Evolutionary conservation across 1,140 invertebrate genomes (phyloP), one percentile per base, ranked within the genome.

Genomic region (Eupeodes corollae): DNA sequence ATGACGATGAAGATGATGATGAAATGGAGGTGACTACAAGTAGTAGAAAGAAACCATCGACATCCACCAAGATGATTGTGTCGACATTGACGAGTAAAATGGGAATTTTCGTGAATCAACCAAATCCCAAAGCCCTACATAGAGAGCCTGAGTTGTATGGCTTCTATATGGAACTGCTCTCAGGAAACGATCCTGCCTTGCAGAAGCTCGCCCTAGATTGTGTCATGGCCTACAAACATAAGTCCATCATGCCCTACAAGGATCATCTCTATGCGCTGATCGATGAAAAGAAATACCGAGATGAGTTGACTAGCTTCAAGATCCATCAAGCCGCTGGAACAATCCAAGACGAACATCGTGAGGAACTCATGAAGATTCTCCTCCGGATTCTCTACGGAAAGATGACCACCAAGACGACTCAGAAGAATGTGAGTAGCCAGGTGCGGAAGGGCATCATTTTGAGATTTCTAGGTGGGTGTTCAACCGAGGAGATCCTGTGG

Each of bases 371-470:
- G 48, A 85, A 88, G 1, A 74, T 92, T 41, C 69, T 96, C 9
- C 75, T 95, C 65, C 80, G 88, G 60, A 84, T 95, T 48, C 71
- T 94, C 2, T 93, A 89, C 65, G 87, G 89, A 6, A 93, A 92
- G 72, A 91, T 96, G 84, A 75, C 77, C 18, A 88, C 83, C 60
- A 78, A 82, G 35, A 84, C 80, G 1, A 76, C 80, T 0, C 87
- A 88, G 14, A 88, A 87, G 60, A 73, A 77, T 49, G 70, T 75
- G 1, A 79, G 81, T 13, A 79, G 79, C 14, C 77, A 84, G 50
- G 59, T 77, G 33, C 72, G 86, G 40, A 75, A 87, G 54, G 80
- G 80, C 41, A 72, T 90, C 39, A 80, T 96, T 13, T 73, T 96
- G 42, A 76, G 87, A 45, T 94, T 93, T 61, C 68, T 97, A 15